Base-by-base conservation (phyloP, 2,888 invertebrate genomes). In the Noctua comes region DNA sequence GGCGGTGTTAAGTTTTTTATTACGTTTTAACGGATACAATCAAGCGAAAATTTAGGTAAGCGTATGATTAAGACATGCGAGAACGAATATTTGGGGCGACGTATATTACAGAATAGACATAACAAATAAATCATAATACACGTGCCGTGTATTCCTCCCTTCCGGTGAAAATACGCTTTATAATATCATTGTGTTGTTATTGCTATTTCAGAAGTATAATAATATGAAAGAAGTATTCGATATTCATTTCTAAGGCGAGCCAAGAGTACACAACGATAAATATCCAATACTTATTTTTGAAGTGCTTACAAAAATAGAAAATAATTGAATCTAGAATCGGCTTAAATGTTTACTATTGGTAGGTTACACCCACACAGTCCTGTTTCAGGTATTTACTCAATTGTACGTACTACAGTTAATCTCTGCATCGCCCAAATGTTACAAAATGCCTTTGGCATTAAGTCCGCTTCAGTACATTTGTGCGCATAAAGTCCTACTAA, bases 121-220 rank as follows among this genome's bases (percentile, higher is more conserved):
- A 51, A 68, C 18, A 43, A 57, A 54, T 51, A 36, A 59, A 66
- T 59, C 10, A 16, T 31, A n/a, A 46, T 62, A 82, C 73, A 77
- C 73, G 66, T 68, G 62, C 1, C 48, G 7, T 7, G 1, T 31
- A 57, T 68, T n/a, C n/a, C 59, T 46, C 24, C 2, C 11, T 69
- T 66, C 65, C 65, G 43, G 36, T 43, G 70, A 62, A 73, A 59
- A 10, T 46, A 70, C 46, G 6, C 27, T 59, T 11, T 24, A 18
- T 5, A 57, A 70, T 70, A 51, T 16, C 0, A 31, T 68, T 70
- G 27, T 46, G 1, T 54, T 27, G 24, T 73, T 73, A 81, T 70
- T 81, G 51, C 18, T 75, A 70, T 71, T 75, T 69, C 36, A 46
- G 48, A 69, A 68, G 16, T 43, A 7, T 21, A 16, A n/a, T 65